Evolutionary conservation across 2,888 invertebrate genomes (phyloP), one percentile per base, ranked within the genome.

Genomic region (Bombyx huttoni): DNA sequence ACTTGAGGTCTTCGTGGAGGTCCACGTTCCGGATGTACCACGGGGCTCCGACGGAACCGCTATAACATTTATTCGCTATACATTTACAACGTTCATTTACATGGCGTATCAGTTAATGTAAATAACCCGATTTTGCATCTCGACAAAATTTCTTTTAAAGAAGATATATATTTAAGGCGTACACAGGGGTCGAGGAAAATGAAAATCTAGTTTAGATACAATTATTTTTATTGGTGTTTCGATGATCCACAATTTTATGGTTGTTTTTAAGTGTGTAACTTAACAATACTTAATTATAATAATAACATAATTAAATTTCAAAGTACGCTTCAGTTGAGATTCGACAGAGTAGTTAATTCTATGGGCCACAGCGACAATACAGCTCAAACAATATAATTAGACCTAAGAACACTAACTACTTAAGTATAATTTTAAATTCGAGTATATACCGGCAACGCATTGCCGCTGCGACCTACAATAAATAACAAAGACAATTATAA

Each of bases 231-330:
- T 81, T 81, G 67, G 68, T 75, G 69, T 81, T 75, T 67, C 63
- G 73, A 74, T 73, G 74, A 71, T 71, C 75, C 76, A 79, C 81
- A 80, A 78, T 78, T 80, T 78, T 76, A 79, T 67, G 68, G 74
- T 78, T 70, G 78, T 78, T 75, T 81, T 74, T 76, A 78, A 81
- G 82, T 77, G 61, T 70, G 65, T 75, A 70, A 64, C 73, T 74
- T 71, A 76, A 63, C 70, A 78, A 81, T 53, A 53, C 68, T 75
- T 75, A 71, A 68, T 70, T 76, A 78, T 78, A 76, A 75, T 72
- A 76, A 81, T 74, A 73, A 69, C 76, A 75, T 74, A 76, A 71
- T 59, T 71, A 67, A 67, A 69, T 68, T 70, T 60, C 56, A 60
- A 65, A 54, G 64, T 68, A 67, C 68, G 53, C 59, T 40, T 40